Conservation (phyloP, 1,140 invertebrate species). For the Danaus melanippus region DNA sequence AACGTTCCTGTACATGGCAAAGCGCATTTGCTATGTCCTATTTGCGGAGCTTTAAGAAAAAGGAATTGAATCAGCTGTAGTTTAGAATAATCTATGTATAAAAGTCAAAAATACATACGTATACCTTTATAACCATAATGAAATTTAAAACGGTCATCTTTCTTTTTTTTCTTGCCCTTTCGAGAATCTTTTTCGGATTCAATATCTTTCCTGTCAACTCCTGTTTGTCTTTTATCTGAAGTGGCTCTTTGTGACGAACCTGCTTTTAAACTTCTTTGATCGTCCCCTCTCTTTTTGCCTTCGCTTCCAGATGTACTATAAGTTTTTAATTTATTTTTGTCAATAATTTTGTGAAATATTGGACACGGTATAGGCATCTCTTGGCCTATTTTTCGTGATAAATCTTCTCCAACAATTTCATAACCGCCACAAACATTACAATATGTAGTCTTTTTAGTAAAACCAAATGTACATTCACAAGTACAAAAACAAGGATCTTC, state of each 20-base stretch:
- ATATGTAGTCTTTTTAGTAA: slow-evolving; percentile 55
- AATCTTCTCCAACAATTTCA: slow-evolving; percentile 46
- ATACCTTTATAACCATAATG: slow-evolving; percentile 65
- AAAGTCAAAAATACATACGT: slow-evolving; percentile 46
- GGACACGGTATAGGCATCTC: slow-evolving; percentile 48
- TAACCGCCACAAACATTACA: slow-evolving; percentile 56
- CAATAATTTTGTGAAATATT: slow-evolving; percentile 51
- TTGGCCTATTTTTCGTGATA: slow-evolving; percentile 20
- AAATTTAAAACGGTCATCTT: slow-evolving; percentile 55
- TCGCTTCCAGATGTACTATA: slow-evolving; percentile 48
- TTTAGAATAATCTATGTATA: slow-evolving; percentile 5
- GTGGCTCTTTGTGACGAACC: slow-evolving; percentile 30
- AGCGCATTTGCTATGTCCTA: slow-evolving; percentile 54
- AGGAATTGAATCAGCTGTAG: neutral
- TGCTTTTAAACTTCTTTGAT: slow-evolving; percentile 29
- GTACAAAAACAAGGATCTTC: slow-evolving; percentile 53
- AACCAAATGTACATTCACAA: slow-evolving; percentile 59
- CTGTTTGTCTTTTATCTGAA: slow-evolving; percentile 28
- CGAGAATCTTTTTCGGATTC: slow-evolving; percentile 51
- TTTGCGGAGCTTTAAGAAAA: slow-evolving; percentile 45
- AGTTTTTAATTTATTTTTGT: slow-evolving; percentile 48
- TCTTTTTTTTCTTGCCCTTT: slow-evolving; percentile 46
- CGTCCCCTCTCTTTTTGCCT: slow-evolving; percentile 35
- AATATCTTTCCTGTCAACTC: slow-evolving; percentile 33
- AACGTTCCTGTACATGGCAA: slow-evolving; percentile 51